Evolutionary conservation across 2,888 invertebrate genomes (phyloP), one percentile per base, ranked within the genome.

Genomic region (Drosophila mimica): DNA sequence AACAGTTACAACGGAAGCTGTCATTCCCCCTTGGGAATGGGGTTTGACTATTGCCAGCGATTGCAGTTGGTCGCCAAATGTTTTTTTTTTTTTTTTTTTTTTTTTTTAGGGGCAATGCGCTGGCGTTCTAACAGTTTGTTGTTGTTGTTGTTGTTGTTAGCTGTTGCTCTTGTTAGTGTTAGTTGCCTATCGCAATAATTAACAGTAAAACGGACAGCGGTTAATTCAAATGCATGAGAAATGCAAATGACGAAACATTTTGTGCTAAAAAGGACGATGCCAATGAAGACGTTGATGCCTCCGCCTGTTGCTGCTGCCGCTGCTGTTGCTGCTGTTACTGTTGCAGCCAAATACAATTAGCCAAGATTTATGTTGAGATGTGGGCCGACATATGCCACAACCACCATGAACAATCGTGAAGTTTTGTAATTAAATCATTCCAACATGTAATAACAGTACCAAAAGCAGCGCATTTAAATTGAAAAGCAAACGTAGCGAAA

Each of bases 1-100:
- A 90, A 88, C 87, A 88, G 87, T 88, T 88, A 88, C 87, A 88
- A 88, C 87, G 87, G 87, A 88, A 88, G 87, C 87, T 88, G 87
- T 88, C 87, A 90, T 88, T 90, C 87, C 84, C 84, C 78, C 90
- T 89, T 90, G 74, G 77, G 88, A 84, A 87, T 75, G 68, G 70
- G 70, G 81, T 70, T 74, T 72, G 76, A 72, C 79, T 76, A 74
- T 79, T 74, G 79, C 64, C 58, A 63, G 65, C 70, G 63, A 74
- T 62, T 62, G 74, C 74, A 58, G 59, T 73, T 66, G 67, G 68
- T 62, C 56, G 36, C 67, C 64, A 63, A 71, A 72, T 72, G 71
- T 64, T 57, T 58, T 49, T 38, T 36, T 56, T 53, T 25, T 25
- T 25, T 25, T 38, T 38, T 40, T 40, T 46, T 46, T 46, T 38